These are phyloP conservation scores for Neopipo cinnamomea DNA, from an alignment of 2,113 vertebrate species.

Conservation along the genomic window DNA sequence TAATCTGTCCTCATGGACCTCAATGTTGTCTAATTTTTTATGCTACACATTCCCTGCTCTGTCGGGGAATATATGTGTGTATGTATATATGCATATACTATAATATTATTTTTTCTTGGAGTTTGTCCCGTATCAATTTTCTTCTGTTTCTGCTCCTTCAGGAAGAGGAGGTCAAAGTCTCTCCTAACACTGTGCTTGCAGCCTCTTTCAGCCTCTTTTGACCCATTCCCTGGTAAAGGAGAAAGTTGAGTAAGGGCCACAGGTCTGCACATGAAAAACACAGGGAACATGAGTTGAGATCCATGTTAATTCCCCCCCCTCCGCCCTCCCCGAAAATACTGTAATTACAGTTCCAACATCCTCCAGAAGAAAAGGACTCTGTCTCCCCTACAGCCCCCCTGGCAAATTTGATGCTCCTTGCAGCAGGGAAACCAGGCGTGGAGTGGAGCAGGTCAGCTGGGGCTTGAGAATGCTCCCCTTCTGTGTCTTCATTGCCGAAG, in stretches of 20 bases:
- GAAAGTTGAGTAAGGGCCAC: neutral
- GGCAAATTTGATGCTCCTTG: conserved; percentile 38
- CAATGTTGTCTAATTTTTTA: neutral
- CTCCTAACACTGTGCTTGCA: neutral
- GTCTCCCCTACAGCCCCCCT: conserved; percentile 7
- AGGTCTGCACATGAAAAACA: conserved; percentile 25
- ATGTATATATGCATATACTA: neutral
- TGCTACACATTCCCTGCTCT: neutral
- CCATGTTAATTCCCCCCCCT: conserved; percentile 8
- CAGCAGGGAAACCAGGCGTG: neutral
- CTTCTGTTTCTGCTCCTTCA: neutral
- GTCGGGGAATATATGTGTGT: neutral
- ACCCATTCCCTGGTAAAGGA: neutral
- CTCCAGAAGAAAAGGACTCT: conserved; percentile 50
- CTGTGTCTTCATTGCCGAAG: conserved; percentile 9
- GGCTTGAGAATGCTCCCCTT: conserved; percentile 61
- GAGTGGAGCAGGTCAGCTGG: conserved; percentile 59
- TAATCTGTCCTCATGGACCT: neutral
- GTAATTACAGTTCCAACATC: conserved; percentile 57
- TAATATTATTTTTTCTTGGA: neutral
- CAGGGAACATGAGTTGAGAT: conserved; percentile 19
- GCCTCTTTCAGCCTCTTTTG: neutral
- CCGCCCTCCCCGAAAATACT: neutral
- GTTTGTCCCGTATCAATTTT: neutral
- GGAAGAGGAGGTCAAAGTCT: neutral